Evolutionary conservation across 2,113 vertebrate species (phyloP), one percentile per base, ranked within the genome.

Genomic region (Suncus etruscus): DNA sequence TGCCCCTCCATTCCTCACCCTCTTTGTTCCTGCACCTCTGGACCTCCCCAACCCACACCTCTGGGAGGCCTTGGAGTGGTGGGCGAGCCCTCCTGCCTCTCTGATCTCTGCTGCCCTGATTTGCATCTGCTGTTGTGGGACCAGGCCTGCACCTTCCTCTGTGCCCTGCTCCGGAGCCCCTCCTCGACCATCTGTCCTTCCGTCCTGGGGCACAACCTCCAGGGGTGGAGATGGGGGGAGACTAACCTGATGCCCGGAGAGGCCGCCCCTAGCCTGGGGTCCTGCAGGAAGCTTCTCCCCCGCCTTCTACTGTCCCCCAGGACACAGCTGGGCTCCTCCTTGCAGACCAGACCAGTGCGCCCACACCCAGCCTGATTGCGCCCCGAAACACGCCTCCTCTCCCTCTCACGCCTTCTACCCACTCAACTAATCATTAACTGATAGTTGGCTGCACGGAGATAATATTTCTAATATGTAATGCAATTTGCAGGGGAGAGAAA

Each of bases 401-500:
- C 93, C 80, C 96, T 84, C 97, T 72, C 93, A 84, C 3, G 47
- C 39, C 22, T 95, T 96, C 94, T 81, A 84, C 54, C 90, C 48
- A 77, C 65, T 94, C 83, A 61, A 8, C 91, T 95, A 32, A 92
- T 97, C 96, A 95, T 96, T 93, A 95, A 92, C 48, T 82, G 94
- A 86, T 63, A 85, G 86, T 95, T 95, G 66, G 20, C 91, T 83
- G 72, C 73, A 3, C 25, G 73, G 65, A 95, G 94, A 96, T 95
- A 86, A 92, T 96, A 86, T 96, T 97, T 96, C 94, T 91, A 94
- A 92, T 89, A 93, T 25, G 82, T 83, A 94, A 95, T 77, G 81
- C 88, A 92, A 92, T 96, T 96, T 94, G 78, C 94, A 86, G 90
- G 91, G 70, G 89, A 24, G 29, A 16, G 91, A 95, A 97, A 96